Percentiles rank a stretch among this genome's conserved stretches.
Conservation (phyloP, 2,113 vertebrate species). For the Egretta garzetta region DNA sequence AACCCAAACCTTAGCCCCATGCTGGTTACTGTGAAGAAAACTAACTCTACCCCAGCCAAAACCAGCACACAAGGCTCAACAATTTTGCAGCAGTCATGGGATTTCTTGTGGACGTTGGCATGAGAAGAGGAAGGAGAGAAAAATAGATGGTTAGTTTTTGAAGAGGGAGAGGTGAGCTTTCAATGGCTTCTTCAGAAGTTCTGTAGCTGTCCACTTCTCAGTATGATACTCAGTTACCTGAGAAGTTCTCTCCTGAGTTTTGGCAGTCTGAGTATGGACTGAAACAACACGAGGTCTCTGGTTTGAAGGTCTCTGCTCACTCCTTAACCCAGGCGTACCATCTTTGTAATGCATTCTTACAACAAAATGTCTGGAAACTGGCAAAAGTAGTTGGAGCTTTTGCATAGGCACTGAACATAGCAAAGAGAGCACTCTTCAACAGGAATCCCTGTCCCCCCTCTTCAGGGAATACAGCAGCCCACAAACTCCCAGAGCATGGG, state of each 20-base stretch:
- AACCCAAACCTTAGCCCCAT: no score
- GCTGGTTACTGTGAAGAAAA: no score
- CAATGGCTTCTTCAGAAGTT: neutral
- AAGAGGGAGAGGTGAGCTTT: neutral
- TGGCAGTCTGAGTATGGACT: neutral
- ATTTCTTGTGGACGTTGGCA: neutral
- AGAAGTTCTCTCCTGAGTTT: neutral
- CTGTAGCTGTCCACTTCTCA: neutral
- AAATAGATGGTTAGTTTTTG: neutral
- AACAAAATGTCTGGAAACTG: neutral
- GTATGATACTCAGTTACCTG: neutral
- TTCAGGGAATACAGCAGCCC: neutral
- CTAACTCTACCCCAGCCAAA: no score
- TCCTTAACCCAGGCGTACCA: neutral
- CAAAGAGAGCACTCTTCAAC: neutral
- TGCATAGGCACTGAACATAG: neutral
- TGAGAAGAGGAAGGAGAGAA: neutral
- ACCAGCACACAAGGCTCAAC: neutral
- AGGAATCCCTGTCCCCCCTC: neutral
- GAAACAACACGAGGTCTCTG: neutral
- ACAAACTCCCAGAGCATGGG: no score
- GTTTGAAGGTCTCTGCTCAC: neutral
- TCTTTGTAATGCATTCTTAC: neutral
- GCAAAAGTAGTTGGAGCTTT: neutral
- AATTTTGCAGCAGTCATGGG: neutral